phyloP scores from a whole-genome alignment of 2,888 invertebrate species.

The Arctia plantaginis region DNA sequence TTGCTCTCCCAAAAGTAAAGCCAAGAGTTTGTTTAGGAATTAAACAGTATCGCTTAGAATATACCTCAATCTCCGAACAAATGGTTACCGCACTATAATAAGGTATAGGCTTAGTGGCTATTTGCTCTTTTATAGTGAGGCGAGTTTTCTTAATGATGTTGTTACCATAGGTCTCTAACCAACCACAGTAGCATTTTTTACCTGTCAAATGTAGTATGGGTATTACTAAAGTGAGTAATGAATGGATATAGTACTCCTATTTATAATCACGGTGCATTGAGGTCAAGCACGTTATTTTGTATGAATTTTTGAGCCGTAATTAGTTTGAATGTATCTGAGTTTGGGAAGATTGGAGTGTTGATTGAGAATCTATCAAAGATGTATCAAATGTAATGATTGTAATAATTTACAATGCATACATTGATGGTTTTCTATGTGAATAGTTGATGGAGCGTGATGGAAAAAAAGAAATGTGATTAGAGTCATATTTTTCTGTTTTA shows the following conservation, averaged over 20 bases:
- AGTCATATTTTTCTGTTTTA: background rate
- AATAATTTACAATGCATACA: background rate
- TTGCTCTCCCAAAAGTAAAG: no score
- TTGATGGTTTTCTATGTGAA: background rate
- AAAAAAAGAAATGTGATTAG: background rate
- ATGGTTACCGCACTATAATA: constrained; percentile 64
- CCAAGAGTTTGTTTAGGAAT: no score
- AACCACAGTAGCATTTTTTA: constrained; percentile 77
- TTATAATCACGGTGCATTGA: constrained; percentile 17
- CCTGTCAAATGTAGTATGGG: constrained; percentile 65
- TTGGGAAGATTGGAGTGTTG: background rate
- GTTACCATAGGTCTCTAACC: constrained; percentile 55
- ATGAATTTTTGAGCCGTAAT: constrained; percentile 12
- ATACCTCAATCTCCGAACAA: background rate
- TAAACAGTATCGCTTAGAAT: no score
- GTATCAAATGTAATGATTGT: background rate
- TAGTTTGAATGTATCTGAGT: constrained; percentile 10
- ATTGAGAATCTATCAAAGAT: background rate
- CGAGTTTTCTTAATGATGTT: constrained; percentile 74
- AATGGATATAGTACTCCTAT: constrained; percentile 32
- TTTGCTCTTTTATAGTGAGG: constrained; percentile 72
- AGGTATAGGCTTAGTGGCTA: constrained; percentile 75
- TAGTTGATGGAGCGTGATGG: background rate
- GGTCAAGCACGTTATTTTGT: constrained; percentile 19
- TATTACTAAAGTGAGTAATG: constrained; percentile 28